These are phyloP conservation scores for Channa maculata DNA, from an alignment of 2,113 vertebrate genomes.

Conservation along the genomic window DNA sequence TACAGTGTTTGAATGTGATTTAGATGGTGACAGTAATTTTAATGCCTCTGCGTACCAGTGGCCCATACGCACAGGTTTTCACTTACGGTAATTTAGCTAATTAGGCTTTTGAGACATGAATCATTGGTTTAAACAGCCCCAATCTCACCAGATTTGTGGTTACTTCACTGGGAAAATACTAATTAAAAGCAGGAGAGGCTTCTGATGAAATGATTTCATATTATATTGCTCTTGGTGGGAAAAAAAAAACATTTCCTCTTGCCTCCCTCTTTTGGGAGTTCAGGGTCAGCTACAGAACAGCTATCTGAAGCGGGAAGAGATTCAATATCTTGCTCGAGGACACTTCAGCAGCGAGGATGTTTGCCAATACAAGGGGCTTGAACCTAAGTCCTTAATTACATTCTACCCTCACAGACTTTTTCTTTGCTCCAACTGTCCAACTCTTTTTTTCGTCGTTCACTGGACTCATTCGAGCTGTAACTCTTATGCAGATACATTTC, in stretches of 20 bases:
- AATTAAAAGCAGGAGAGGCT: not conserved
- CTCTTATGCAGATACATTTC: conserved; percentile 25
- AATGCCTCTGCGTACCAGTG: not conserved
- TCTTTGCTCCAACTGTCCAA: not conserved
- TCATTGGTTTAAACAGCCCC: not conserved
- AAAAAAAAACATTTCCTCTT: not conserved
- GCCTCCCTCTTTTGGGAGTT: not conserved
- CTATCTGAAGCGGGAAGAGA: not conserved
- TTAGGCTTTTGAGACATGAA: not conserved
- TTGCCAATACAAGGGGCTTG: conserved; percentile 27
- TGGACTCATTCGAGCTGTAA: conserved; percentile 11
- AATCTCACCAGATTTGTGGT: not conserved
- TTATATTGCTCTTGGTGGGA: not conserved
- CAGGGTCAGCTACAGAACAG: conserved; percentile 25
- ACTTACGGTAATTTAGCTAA: not conserved
- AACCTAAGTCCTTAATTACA: conserved; percentile 43
- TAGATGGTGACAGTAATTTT: not conserved
- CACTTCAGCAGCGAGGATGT: conserved; percentile 37
- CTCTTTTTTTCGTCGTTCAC: not conserved
- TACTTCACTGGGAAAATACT: not conserved
- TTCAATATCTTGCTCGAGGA: conserved; percentile 56
- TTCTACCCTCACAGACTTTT: conserved; percentile 12
- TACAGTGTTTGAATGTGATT: too few species aligned
- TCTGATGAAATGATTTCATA: conserved; percentile 2
- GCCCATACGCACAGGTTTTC: not conserved